Evolutionary conservation across 2,888 invertebrate genomes (phyloP).

Genomic region (Drosophila differens): DNA sequence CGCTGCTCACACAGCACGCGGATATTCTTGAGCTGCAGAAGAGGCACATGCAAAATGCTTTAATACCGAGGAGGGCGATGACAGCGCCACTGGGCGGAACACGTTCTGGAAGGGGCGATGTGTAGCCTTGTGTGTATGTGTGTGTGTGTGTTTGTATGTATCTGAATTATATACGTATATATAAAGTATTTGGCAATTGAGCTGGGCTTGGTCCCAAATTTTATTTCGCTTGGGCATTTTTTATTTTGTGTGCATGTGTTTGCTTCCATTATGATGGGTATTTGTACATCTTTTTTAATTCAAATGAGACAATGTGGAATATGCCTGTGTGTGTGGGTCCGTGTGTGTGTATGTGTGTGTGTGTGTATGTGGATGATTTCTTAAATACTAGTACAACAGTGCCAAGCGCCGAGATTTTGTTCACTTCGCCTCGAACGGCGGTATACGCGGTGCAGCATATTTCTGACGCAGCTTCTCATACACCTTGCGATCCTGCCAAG

Average conservation of each 20-base stretch:
- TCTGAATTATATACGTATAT: conserved; percentile 20
- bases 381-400: conserved; percentile 57
- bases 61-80: not conserved
- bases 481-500: conserved; percentile 89
- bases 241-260: conserved; percentile 16
- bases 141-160: conserved; percentile 1
- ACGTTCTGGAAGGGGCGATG: conserved; percentile 37
- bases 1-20: conserved; percentile 43
- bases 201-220: conserved; percentile 53
- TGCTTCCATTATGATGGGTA: conserved; percentile 10
- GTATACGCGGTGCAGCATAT: conserved; percentile 86
- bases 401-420: conserved; percentile 23
- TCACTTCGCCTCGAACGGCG: conserved; percentile 57
- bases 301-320: conserved; percentile 51
- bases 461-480: conserved; percentile 91
- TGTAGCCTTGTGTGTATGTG: not conserved
- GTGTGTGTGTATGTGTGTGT: not conserved
- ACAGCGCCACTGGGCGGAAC: conserved; percentile 23
- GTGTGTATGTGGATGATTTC: conserved; percentile 14
- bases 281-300: conserved; percentile 49
- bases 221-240: conserved; percentile 45
- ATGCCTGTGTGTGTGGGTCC: conserved; percentile 5
- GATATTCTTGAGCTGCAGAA: conserved; percentile 50
- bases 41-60: conserved; percentile 6
- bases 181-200: conserved; percentile 5